phyloP scores from a whole-genome alignment of 1,140 invertebrate genomes.

The Eueides isabella region DNA sequence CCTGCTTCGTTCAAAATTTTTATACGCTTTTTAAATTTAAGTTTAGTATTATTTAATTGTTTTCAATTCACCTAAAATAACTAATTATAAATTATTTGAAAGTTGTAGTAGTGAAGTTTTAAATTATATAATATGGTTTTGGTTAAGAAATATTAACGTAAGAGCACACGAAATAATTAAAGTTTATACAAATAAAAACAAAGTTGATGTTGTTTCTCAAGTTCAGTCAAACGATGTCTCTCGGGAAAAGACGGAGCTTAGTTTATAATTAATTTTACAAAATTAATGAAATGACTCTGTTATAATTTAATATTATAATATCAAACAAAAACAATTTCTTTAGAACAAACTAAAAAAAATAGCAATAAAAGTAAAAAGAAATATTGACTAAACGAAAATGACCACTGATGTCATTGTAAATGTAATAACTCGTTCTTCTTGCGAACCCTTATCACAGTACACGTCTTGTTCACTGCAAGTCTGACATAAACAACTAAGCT shows the following conservation, averaged over 20 bases:
- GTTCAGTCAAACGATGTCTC: constrained; percentile 20
- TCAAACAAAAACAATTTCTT: not conserved
- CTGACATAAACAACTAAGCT: constrained; percentile 27
- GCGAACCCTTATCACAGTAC: constrained; percentile 34
- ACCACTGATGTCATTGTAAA: not conserved
- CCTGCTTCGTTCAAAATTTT: too few species aligned
- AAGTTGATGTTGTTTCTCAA: constrained; percentile 9
- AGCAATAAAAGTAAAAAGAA: not conserved
- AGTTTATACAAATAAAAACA: not conserved
- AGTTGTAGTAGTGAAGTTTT: too few species aligned
- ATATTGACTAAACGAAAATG: constrained; percentile 4
- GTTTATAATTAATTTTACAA: too few species aligned
- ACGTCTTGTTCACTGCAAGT: constrained; percentile 30
- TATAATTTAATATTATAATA: not conserved
- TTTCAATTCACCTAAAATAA: too few species aligned
- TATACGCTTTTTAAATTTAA: too few species aligned
- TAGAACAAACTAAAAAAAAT: not conserved
- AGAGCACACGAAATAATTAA: not conserved
- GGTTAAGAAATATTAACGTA: not conserved
- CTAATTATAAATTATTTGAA: too few species aligned
- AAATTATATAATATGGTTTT: too few species aligned
- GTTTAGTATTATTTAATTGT: too few species aligned
- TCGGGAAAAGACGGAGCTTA: constrained; percentile 5
- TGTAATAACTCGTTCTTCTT: constrained; percentile 18
- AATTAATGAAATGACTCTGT: too few species aligned